A percentile compares a stretch with the other conserved stretches of the same genome.
Evolutionary conservation across 2,888 invertebrate species (phyloP).

Genomic region (Boloria euphrosyne): DNA sequence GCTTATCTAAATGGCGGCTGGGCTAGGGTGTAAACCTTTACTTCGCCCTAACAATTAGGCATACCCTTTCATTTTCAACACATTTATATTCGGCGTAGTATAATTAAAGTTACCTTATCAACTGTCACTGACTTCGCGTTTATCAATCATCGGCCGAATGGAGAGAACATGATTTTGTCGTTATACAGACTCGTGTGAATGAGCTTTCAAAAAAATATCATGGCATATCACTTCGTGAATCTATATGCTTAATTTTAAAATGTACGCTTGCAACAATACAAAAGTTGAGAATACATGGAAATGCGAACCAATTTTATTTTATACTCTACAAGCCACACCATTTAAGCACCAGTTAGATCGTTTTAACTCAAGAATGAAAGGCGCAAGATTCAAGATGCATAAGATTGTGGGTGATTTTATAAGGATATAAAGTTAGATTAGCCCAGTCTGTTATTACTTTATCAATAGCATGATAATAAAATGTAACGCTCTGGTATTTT

Average conservation of each 20-base stretch:
- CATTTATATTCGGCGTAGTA: constrained; percentile 25
- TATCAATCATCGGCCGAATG: background rate
- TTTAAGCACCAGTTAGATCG: background rate
- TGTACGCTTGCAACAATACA: too few species aligned
- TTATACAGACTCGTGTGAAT: too few species aligned
- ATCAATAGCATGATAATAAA: constrained; percentile 19
- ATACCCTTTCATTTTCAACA: constrained; percentile 41
- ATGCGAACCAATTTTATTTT: too few species aligned
- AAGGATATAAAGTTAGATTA: constrained; percentile 12
- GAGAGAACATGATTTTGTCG: too few species aligned
- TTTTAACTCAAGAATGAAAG: background rate
- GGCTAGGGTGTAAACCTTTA: constrained; percentile 66
- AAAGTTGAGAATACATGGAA: too few species aligned
- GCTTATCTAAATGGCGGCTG: constrained; percentile 70
- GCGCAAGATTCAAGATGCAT: background rate
- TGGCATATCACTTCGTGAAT: too few species aligned
- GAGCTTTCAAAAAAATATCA: too few species aligned
- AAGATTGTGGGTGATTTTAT: constrained; percentile 3
- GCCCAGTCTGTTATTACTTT: background rate
- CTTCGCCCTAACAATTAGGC: constrained; percentile 56
- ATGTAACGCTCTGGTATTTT: constrained; percentile 10
- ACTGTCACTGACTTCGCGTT: background rate
- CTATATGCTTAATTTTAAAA: too few species aligned
- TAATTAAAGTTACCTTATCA: constrained; percentile 20
- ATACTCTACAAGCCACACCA: background rate